Percentiles rank a stretch among this genome's conserved stretches.
These are phyloP conservation scores for Temnothorax unifasciatus DNA, from an alignment of 2,888 invertebrate species.

Conservation along the genomic window DNA sequence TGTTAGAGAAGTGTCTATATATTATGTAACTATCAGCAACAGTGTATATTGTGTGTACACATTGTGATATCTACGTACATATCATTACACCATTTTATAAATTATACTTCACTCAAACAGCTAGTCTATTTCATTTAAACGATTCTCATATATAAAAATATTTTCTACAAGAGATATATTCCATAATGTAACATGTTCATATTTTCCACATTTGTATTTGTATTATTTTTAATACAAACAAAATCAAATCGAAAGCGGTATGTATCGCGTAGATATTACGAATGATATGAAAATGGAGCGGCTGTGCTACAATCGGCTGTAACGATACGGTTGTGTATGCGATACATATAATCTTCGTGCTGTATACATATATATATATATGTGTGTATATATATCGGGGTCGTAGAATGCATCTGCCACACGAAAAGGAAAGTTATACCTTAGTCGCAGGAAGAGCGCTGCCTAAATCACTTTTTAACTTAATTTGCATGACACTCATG, in stretches of 20 bases:
- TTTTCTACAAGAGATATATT: not conserved
- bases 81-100: no score
- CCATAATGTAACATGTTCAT: not conserved
- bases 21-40: no score
- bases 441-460: not conserved
- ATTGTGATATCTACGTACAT: no score
- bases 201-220: constrained; percentile 15
- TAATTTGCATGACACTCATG: not conserved
- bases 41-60: no score
- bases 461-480: not conserved
- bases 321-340: not conserved
- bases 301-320: not conserved
- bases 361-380: not conserved
- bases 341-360: constrained; percentile 17
- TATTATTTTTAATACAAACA: constrained; percentile 20
- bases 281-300: constrained; percentile 11
- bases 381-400: not conserved
- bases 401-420: not conserved
- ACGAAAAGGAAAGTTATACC: not conserved
- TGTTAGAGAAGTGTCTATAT: no score
- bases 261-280: not conserved
- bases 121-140: no score
- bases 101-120: no score
- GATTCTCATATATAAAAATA: not conserved
- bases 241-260: constrained; percentile 5